Evolutionary conservation across 1,140 invertebrate species (phyloP).

Genomic region (Periplaneta americana): DNA sequence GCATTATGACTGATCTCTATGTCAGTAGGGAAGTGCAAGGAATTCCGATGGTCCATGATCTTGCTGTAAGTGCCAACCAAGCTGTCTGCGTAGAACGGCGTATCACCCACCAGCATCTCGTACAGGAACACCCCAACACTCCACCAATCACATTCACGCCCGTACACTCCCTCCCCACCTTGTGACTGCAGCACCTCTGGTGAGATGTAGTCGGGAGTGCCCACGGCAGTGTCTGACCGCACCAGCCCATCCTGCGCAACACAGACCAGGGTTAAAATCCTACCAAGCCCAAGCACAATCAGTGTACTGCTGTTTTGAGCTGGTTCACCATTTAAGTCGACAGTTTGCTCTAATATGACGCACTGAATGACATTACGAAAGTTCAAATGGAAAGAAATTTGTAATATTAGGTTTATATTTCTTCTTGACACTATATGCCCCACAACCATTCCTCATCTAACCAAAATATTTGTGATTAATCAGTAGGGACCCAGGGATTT

Average conservation of each 20-base stretch:
- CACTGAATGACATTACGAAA: too few species aligned
- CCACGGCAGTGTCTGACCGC: conserved; percentile 94
- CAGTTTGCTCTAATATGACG: too few species aligned
- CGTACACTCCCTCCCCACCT: conserved; percentile 91
- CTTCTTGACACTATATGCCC: too few species aligned
- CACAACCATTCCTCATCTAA: too few species aligned
- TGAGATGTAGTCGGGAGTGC: conserved; percentile 98
- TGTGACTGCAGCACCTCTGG: conserved; percentile 98
- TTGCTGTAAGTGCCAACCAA: conserved; percentile 95
- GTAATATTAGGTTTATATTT: too few species aligned
- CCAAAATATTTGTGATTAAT: too few species aligned
- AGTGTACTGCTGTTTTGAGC: not conserved
- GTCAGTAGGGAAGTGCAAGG: conserved; percentile 91
- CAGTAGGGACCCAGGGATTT: too few species aligned
- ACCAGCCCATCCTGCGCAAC: conserved; percentile 81
- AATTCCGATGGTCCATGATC: conserved; percentile 98
- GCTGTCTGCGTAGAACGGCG: conserved; percentile 96
- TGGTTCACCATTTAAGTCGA: too few species aligned
- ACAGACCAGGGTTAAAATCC: not conserved
- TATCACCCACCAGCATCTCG: conserved; percentile 98
- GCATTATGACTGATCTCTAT: conserved; percentile 87
- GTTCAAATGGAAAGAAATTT: too few species aligned
- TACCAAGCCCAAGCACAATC: not conserved
- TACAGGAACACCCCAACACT: conserved; percentile 97
- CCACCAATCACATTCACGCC: conserved; percentile 99